A percentile compares a stretch with the other conserved stretches of the same genome.
Conservation (phyloP, 2,888 invertebrate genomes). For the Pharmacophagus antenor region DNA sequence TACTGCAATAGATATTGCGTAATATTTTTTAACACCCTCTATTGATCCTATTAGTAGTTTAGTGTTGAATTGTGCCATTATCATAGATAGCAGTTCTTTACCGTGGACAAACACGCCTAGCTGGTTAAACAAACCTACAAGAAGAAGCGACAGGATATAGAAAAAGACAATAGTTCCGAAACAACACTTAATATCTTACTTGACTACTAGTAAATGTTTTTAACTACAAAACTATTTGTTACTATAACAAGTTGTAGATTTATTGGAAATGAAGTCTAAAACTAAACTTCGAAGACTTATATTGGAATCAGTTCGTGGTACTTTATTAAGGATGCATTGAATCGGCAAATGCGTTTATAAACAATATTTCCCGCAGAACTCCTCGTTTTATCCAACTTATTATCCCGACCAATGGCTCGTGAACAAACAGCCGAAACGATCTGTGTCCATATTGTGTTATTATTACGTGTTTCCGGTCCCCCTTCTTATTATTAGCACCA, state of each 20-base stretch:
- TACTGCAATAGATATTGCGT: no score
- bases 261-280: background rate
- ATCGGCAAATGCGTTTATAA: slow-evolving; percentile 22
- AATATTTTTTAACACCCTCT: no score
- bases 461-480: slow-evolving; percentile 14
- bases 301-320: slow-evolving; percentile 1
- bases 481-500: slow-evolving; percentile 17
- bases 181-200: no score
- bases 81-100: no score
- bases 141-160: no score
- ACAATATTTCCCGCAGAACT: slow-evolving; percentile 9
- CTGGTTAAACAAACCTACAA: no score
- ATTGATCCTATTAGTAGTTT: no score
- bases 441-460: slow-evolving; percentile 20
- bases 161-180: no score
- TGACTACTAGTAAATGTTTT: no score
- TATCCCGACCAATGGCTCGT: slow-evolving; percentile 29
- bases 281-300: background rate
- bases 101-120: no score
- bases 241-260: background rate
- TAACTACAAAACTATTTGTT: no score
- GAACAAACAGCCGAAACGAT: slow-evolving; percentile 15
- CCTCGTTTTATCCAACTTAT: slow-evolving; percentile 15
- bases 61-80: no score
- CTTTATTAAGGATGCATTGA: slow-evolving; percentile 2